Evolutionary conservation across 1,140 invertebrate species (phyloP), one percentile per base, ranked within the genome.

Genomic region (Yoshiicerus persimilis): DNA sequence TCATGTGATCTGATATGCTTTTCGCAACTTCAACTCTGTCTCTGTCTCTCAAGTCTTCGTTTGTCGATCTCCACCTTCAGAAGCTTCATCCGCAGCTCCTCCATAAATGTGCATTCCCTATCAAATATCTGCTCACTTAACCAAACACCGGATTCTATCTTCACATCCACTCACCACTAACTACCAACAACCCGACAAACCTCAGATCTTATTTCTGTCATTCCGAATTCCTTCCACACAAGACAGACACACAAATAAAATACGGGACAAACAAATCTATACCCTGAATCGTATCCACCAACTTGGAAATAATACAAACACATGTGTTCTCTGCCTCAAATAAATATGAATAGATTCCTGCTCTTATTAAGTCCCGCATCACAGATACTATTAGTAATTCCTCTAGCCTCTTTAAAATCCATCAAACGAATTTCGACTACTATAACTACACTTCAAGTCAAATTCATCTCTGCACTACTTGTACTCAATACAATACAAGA

Each of bases 1-100:
- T 30, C n/a, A 70, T 87, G 64, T 30, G 47, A 86, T 86, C 13
- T 86, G 84, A 84, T 84, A 84, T 56, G 83, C 38, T 84, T 84
- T 84, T 56, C 47, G 83, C 83, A 84, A 84, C 38, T 84, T n/a
- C n/a, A n/a, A n/a, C n/a, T n/a, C n/a, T n/a, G n/a, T n/a, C n/a
- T n/a, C n/a, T n/a, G n/a, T n/a, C 38, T 41, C 83, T 84, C 83
- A 62, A 30, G 0, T n/a, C 32, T 80, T 34, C 34, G 30, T 36
- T 30, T 47, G 75, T 36, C 32, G 16, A 11, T 47, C 36, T 39
- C 80, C 16, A 39, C 30, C 80, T 32, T n/a, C n/a, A n/a, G n/a
- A n/a, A n/a, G n/a, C n/a, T n/a, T n/a, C n/a, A n/a, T n/a, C n/a
- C n/a, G n/a, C n/a, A n/a, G n/a, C n/a, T n/a, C n/a, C n/a, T n/a